These are phyloP conservation scores for Papilio gigon DNA, from an alignment of 2,888 invertebrate genomes.

Conservation along the genomic window DNA sequence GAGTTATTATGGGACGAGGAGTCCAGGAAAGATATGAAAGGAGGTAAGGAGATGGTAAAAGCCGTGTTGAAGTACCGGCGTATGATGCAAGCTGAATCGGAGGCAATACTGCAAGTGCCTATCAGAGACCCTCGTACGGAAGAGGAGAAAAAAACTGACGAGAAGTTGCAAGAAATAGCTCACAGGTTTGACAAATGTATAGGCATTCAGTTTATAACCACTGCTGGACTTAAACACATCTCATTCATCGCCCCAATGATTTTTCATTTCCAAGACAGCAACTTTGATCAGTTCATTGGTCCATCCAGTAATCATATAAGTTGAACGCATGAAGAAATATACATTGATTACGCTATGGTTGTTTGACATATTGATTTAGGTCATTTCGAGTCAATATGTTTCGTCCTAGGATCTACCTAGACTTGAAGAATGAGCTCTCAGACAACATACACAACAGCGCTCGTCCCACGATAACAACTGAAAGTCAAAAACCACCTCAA, in stretches of 20 bases:
- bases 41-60: constrained; percentile 63
- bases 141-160: constrained; percentile 59
- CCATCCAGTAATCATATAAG: neutral
- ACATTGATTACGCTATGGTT: too few species aligned
- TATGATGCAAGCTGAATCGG: constrained; percentile 59
- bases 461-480: constrained; percentile 62
- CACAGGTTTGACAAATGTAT: constrained; percentile 53
- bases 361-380: too few species aligned
- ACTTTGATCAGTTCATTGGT: neutral
- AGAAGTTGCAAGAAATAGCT: constrained; percentile 63
- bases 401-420: constrained; percentile 65
- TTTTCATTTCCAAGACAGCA: too few species aligned
- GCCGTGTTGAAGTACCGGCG: constrained; percentile 69
- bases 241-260: too few species aligned
- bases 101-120: constrained; percentile 60
- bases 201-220: neutral
- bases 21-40: constrained; percentile 58
- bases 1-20: constrained; percentile 69
- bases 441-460: constrained; percentile 59
- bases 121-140: constrained; percentile 60
- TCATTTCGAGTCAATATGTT: too few species aligned
- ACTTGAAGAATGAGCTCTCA: constrained; percentile 55
- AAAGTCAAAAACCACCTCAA: constrained; percentile 47
- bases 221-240: too few species aligned
- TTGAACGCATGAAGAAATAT: neutral